Base-by-base conservation (phyloP, 1,140 invertebrate species). In the Calephelis virginiensis region DNA sequence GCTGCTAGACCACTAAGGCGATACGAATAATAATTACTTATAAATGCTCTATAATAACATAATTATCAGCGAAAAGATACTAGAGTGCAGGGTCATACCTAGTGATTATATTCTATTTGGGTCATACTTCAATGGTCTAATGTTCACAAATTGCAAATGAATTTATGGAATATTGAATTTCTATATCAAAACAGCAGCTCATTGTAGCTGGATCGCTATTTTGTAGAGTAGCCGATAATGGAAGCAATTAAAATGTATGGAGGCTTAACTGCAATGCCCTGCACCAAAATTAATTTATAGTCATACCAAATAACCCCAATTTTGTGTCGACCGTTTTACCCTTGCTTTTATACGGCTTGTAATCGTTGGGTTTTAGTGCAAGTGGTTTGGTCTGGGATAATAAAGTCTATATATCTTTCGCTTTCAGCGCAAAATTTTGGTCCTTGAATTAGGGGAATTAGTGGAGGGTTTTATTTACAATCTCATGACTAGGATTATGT, bases 181-280 rank as follows among this genome's bases (percentile, higher is more conserved):
- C 71, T 77, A 77, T 78, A 72, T 77, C 82, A 81, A 78, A 84
- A 80, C 74, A 77, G 71, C 71, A 71, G 60, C 68, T 76, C 74
- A 82, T 82, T 87, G 85, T 84, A 81, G 81, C 76, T 71, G 76
- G 77, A 73, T 81, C 80, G 81, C 79, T 76, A 86, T 86, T 86
- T 83, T 83, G 74, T 74, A 82, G 82, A 84, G 83, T 76, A 75
- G 77, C 80, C 82, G 86, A 89, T 90, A 89, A 90, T 90, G 83
- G 83, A 83, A 81, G 78, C 87, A 87, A 90, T 90, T 90, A 90
- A 90, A 90, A 90, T 90, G 85, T 90, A 87, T 89, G 82, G 83
- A 78, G 83, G 85, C 81, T 88, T 90, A 86, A 90, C 85, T 87
- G 82, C 82, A 87, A 75, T 83, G 77, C 78, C 84, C 81, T 85